phyloP scores from a whole-genome alignment of 2,888 invertebrate species.

The Ectemnius cavifrons region DNA sequence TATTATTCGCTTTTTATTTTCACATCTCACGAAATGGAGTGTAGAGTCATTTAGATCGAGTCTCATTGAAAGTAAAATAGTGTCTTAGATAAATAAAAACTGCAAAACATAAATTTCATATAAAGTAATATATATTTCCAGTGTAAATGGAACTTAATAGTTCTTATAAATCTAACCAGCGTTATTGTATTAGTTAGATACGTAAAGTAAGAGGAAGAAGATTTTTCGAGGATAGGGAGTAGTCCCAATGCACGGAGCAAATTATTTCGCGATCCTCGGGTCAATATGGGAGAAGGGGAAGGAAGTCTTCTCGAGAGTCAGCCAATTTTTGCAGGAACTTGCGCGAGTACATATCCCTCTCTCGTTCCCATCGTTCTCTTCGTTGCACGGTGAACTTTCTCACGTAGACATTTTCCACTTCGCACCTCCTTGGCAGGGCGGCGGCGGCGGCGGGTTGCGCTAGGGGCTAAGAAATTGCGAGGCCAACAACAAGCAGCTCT shows the following conservation, averaged over 20 bases:
- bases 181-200: too few relatives aligned
- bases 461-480: constrained; percentile 31
- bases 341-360: constrained; percentile 6
- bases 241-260: neutral
- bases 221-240: neutral
- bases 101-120: too few relatives aligned
- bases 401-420: constrained; percentile 41
- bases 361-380: constrained; percentile 20
- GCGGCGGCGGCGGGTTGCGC: neutral
- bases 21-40: too few relatives aligned
- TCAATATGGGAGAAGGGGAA: neutral
- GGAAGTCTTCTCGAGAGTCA: constrained; percentile 1
- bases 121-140: too few relatives aligned
- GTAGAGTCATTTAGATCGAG: too few relatives aligned
- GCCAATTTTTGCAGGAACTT: constrained; percentile 3
- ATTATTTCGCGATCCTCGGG: neutral
- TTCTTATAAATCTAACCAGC: too few relatives aligned
- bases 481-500: constrained; percentile 30
- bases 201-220: too few relatives aligned
- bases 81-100: too few relatives aligned
- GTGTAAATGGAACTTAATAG: too few relatives aligned
- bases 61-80: too few relatives aligned
- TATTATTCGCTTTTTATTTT: too few relatives aligned
- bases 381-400: constrained; percentile 27
- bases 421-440: constrained; percentile 11